phyloP scores from a whole-genome alignment of 1,140 invertebrate species.

The Yoshiicerus persimilis region DNA sequence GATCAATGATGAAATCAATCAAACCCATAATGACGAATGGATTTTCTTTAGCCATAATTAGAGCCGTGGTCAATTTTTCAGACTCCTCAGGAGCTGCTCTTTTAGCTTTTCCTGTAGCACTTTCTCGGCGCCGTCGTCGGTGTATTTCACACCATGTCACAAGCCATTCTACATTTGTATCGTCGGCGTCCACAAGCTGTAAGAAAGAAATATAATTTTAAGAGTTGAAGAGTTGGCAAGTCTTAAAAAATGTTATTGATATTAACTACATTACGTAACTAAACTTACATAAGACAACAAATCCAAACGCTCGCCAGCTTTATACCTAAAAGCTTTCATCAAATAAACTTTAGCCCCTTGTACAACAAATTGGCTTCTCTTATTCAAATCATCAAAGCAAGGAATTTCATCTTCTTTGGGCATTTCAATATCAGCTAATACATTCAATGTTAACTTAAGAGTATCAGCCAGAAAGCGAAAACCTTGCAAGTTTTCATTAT shows the following conservation, averaged over 20 bases:
- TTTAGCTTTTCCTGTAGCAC: not conserved
- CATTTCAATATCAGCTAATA: not conserved
- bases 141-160: not conserved
- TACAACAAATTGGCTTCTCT: not conserved
- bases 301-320: not conserved
- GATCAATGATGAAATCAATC: conserved; percentile 39
- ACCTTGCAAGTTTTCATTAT: not conserved
- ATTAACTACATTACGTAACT: not conserved
- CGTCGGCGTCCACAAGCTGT: not conserved
- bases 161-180: conserved; percentile 21
- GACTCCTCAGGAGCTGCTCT: conserved; percentile 23
- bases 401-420: not conserved
- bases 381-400: not conserved
- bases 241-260: not conserved
- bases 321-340: not conserved
- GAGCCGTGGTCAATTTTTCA: not conserved
- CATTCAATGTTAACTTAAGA: not conserved
- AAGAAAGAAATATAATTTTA: not conserved
- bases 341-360: not conserved
- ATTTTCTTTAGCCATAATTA: not conserved
- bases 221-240: not conserved
- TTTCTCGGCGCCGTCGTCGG: conserved; percentile 26
- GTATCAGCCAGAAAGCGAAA: not conserved
- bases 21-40: conserved; percentile 23
- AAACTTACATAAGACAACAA: conserved; percentile 16